These are phyloP conservation scores for Ciconia nigra DNA, from an alignment of 2,797 vertebrate genomes.

Conservation along the genomic window DNA sequence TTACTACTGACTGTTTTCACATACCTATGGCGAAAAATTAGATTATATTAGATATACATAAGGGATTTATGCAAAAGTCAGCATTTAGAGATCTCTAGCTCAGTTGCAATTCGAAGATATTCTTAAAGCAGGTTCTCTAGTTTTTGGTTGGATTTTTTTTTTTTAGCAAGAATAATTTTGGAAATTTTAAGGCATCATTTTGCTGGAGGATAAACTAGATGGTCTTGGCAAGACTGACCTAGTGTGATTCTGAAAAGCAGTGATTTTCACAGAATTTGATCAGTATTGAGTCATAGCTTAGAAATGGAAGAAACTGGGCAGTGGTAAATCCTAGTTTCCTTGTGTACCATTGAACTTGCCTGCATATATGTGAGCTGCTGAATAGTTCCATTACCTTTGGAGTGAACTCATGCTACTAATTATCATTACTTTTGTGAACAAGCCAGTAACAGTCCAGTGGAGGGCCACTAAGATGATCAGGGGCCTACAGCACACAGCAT, in stretches of 20 bases:
- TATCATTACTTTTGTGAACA: neutral
- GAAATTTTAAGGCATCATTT: neutral
- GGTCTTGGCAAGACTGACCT: neutral
- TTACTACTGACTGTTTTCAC: neutral
- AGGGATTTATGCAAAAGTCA: neutral
- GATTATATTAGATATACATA: neutral
- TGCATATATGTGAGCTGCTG: neutral
- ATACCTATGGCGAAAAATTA: neutral
- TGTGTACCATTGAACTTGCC: neutral
- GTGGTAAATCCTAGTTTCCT: neutral
- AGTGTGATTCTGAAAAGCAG: neutral
- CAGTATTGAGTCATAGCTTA: neutral
- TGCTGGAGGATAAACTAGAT: neutral
- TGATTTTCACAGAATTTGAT: neutral
- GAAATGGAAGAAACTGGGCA: neutral
- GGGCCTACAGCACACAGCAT: neutral
- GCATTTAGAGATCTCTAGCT: neutral
- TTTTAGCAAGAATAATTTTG: neutral
- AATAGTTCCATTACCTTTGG: neutral
- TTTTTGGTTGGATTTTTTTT: accelerated
- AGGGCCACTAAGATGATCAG: neutral
- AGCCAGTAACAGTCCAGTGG: neutral
- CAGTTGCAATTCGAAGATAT: neutral
- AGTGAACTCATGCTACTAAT: neutral
- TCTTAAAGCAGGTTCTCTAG: neutral